Evolutionary conservation across 2,797 vertebrate species (phyloP).

Genomic region (Chrosomus eos): DNA sequence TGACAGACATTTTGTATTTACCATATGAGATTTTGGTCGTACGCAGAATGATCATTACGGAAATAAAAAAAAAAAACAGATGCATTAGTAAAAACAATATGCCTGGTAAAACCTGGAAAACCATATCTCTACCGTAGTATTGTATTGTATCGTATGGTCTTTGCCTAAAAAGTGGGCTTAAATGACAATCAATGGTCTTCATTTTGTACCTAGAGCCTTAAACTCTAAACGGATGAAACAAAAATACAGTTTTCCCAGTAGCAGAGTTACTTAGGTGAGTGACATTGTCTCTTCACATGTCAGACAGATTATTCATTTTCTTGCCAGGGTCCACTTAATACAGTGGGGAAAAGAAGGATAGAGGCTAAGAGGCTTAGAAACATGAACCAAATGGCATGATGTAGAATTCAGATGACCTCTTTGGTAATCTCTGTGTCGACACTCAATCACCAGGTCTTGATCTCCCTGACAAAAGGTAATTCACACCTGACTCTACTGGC

Average conservation of each 20-base stretch:
- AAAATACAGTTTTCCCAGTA: neutral
- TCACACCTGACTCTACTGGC: neutral
- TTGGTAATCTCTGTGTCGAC: slow-evolving; percentile 18
- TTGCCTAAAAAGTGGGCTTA: neutral
- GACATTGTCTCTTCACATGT: neutral
- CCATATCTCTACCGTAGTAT: neutral
- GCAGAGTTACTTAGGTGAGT: neutral
- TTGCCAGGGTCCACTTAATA: slow-evolving; percentile 63
- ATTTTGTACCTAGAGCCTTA: neutral
- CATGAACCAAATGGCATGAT: slow-evolving; percentile 3
- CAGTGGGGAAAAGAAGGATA: slow-evolving; percentile 37
- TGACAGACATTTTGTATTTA: slow-evolving; percentile 32
- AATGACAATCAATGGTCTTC: too few species aligned
- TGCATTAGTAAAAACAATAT: neutral
- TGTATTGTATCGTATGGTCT: neutral
- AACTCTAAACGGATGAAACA: neutral
- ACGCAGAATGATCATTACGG: slow-evolving; percentile 1
- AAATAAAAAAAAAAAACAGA: neutral
- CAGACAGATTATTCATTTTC: slow-evolving; percentile 47
- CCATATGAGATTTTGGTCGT: slow-evolving; percentile 13
- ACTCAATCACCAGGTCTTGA: slow-evolving; percentile 12
- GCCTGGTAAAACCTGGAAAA: neutral
- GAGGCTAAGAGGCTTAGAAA: slow-evolving; percentile 39
- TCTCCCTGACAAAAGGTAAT: slow-evolving; percentile 7
- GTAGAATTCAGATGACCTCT: slow-evolving; percentile 53